These are phyloP conservation scores for Orthochromis indermauri DNA, from an alignment of 2,113 vertebrate species.

Conservation along the genomic window DNA sequence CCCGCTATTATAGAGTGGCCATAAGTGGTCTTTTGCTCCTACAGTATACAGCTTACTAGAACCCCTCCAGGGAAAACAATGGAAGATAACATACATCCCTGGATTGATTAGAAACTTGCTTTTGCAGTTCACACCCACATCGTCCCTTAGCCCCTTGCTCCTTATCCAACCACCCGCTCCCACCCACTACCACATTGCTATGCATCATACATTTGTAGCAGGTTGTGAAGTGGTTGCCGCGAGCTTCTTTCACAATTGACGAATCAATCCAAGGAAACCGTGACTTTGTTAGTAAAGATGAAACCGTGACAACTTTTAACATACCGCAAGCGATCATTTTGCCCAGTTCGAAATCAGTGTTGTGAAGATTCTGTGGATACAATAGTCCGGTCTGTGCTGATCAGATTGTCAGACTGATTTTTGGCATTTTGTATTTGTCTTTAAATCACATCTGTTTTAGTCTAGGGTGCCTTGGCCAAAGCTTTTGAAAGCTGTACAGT, in stretches of 20 bases:
- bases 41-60: neutral
- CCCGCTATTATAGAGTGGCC: conserved; percentile 34
- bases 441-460: conserved; percentile 32
- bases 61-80: neutral
- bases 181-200: neutral
- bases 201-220: conserved; percentile 13
- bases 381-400: conserved; percentile 58
- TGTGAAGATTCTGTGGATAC: conserved; percentile 41
- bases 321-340: conserved; percentile 5
- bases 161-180: neutral
- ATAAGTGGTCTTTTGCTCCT: conserved; percentile 18
- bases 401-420: conserved; percentile 32
- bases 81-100: neutral
- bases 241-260: neutral
- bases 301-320: conserved; percentile 11
- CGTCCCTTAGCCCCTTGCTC: neutral
- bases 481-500: neutral
- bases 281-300: conserved; percentile 18
- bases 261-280: conserved; percentile 23
- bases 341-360: conserved; percentile 16
- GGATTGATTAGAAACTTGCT: conserved; percentile 36
- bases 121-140: conserved; percentile 19
- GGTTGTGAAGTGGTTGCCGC: neutral
- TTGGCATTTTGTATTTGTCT: neutral
- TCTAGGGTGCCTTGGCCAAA: conserved; percentile 35